phyloP scores from a whole-genome alignment of 2,113 vertebrate species.

The Thymallus thymallus region DNA sequence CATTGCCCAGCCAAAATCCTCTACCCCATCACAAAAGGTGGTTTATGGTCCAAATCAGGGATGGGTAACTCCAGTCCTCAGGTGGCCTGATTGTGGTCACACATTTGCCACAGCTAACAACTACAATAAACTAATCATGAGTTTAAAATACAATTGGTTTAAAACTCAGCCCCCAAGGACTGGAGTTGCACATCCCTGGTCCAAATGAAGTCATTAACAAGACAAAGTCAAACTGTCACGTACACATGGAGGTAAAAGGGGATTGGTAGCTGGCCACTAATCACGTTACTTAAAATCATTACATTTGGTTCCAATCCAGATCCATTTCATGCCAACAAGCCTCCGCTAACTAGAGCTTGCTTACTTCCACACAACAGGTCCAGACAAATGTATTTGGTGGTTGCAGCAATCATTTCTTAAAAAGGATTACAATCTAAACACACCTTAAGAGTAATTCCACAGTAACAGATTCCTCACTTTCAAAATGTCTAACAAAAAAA shows the following conservation, averaged over 20 bases:
- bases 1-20: slow-evolving; percentile 51
- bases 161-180: too few species aligned
- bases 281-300: slow-evolving; percentile 17
- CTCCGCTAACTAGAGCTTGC: slow-evolving; percentile 3
- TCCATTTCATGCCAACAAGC: not conserved
- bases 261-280: slow-evolving; percentile 58
- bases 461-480: too few species aligned
- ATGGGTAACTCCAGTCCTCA: too few species aligned
- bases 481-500: too few species aligned
- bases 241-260: slow-evolving; percentile 43
- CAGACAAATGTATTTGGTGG: slow-evolving; percentile 21
- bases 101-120: too few species aligned
- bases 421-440: slow-evolving; percentile 18
- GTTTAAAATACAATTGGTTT: too few species aligned
- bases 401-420: slow-evolving; percentile 23
- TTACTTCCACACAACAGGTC: too few species aligned
- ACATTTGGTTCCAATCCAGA: not conserved
- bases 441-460: too few species aligned
- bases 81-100: too few species aligned
- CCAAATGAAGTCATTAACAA: slow-evolving; percentile 45
- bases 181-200: not conserved
- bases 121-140: too few species aligned
- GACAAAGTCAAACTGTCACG: slow-evolving; percentile 32
- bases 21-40: slow-evolving; percentile 25
- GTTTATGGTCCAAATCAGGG: slow-evolving; percentile 16